A percentile compares a stretch with the other conserved stretches of the same genome.
phyloP scores from a whole-genome alignment of 2,888 invertebrate species.

The Drosophila testacea region DNA sequence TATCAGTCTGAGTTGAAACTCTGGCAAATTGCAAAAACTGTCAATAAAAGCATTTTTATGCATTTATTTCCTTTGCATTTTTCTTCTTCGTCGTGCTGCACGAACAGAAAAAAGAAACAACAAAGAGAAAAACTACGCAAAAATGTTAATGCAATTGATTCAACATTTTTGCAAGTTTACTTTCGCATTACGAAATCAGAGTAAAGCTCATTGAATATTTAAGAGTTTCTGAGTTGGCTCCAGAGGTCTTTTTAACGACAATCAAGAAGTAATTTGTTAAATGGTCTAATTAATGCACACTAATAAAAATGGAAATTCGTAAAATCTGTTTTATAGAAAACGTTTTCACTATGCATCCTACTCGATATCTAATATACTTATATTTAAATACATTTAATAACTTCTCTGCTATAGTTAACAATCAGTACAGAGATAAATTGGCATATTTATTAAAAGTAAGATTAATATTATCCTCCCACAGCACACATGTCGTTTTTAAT shows the following conservation, averaged over 20 bases:
- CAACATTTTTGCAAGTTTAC: slow-evolving; percentile 34
- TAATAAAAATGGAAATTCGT: slow-evolving; percentile 17
- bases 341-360: not conserved
- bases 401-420: not conserved
- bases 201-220: slow-evolving; percentile 56
- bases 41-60: slow-evolving; percentile 73
- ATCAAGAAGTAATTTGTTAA: slow-evolving; percentile 45
- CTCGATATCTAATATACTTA: not conserved
- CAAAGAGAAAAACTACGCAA: slow-evolving; percentile 21
- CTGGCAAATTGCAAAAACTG: slow-evolving; percentile 55
- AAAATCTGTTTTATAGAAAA: not conserved
- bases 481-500: slow-evolving; percentile 58
- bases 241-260: slow-evolving; percentile 22
- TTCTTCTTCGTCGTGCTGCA: slow-evolving; percentile 33
- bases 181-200: slow-evolving; percentile 25
- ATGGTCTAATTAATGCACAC: slow-evolving; percentile 38
- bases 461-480: slow-evolving; percentile 27
- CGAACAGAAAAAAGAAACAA: slow-evolving; percentile 14
- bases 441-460: slow-evolving; percentile 37
- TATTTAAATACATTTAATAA: not conserved
- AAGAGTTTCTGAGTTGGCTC: slow-evolving; percentile 19
- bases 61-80: slow-evolving; percentile 61
- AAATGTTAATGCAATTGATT: slow-evolving; percentile 60
- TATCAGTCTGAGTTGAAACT: slow-evolving; percentile 7
- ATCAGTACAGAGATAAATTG: slow-evolving; percentile 24